Percentiles rank a stretch among this genome's conserved stretches.
Conservation (phyloP, 1,140 invertebrate genomes). For the Mesaphorura yosii region DNA sequence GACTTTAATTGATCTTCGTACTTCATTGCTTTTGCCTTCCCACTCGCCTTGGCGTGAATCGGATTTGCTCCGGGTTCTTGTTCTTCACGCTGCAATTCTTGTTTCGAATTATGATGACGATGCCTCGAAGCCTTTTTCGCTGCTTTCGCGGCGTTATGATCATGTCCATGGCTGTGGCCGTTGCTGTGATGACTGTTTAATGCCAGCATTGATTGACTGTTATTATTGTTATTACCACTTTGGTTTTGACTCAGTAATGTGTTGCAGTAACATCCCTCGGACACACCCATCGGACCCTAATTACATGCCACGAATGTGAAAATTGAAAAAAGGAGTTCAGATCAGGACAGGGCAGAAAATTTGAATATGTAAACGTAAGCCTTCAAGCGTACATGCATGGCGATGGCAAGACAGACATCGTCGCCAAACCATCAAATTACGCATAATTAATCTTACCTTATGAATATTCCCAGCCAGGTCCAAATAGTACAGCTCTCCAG, state of each 20-base stretch:
- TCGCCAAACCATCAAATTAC: no score
- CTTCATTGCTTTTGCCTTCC: slow-evolving; percentile 16
- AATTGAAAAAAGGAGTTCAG: slow-evolving; percentile 4
- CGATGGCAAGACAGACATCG: no score
- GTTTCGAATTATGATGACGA: not conserved
- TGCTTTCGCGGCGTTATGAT: not conserved
- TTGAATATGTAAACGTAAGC: no score
- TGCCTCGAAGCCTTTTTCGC: no score
- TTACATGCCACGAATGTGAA: not conserved
- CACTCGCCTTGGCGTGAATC: not conserved
- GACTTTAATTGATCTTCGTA: slow-evolving; percentile 25
- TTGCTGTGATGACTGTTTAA: not conserved
- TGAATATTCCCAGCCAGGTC: slow-evolving; percentile 92
- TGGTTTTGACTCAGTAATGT: slow-evolving; percentile 10
- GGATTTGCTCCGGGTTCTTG: not conserved
- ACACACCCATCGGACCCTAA: slow-evolving; percentile 25
- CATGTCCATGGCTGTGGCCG: not conserved
- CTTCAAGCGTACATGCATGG: no score
- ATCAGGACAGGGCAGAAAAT: not conserved
- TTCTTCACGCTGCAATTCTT: not conserved
- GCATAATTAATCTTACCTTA: no score
- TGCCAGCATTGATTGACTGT: slow-evolving; percentile 4
- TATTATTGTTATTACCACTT: no score
- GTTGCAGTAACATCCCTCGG: slow-evolving; percentile 27
- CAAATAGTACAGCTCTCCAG: slow-evolving; percentile 86